phyloP scores from a whole-genome alignment of 2,113 vertebrate genomes.

The Ammodytes dubius region DNA sequence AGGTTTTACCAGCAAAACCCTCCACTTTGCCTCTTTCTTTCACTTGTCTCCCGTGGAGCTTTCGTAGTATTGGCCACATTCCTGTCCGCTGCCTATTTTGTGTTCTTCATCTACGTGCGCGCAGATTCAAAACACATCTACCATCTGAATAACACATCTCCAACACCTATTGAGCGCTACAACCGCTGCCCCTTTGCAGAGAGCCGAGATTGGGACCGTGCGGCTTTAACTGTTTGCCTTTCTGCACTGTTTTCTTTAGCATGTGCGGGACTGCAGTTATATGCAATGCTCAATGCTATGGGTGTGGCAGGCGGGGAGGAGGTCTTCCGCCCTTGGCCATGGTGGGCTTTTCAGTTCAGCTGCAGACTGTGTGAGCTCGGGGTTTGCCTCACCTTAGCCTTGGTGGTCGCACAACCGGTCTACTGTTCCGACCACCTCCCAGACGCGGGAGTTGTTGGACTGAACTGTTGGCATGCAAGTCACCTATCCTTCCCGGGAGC shows the following conservation, averaged over 20 bases:
- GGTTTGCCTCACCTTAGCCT: constrained; percentile 88
- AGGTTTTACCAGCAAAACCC: constrained; percentile 83
- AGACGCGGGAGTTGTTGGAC: constrained; percentile 86
- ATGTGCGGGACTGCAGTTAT: constrained; percentile 89
- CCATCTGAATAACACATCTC: constrained; percentile 87
- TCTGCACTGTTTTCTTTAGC: constrained; percentile 88
- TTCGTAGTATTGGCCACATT: constrained; percentile 88
- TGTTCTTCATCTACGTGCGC: constrained; percentile 87
- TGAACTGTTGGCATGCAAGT: constrained; percentile 84
- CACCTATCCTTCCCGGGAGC: constrained; percentile 85
- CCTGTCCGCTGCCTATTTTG: constrained; percentile 87
- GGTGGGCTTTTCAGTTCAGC: constrained; percentile 93
- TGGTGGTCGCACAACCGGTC: constrained; percentile 88
- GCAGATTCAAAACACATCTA: constrained; percentile 88
- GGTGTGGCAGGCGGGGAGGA: constrained; percentile 86
- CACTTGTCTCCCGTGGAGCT: constrained; percentile 88
- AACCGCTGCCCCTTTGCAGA: constrained; percentile 88
- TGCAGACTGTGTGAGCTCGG: constrained; percentile 90
- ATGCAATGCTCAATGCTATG: constrained; percentile 89
- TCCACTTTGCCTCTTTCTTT: constrained; percentile 86
- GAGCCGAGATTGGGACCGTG: constrained; percentile 87
- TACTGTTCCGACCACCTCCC: constrained; percentile 87
- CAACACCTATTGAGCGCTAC: constrained; percentile 83
- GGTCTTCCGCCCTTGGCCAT: constrained; percentile 90
- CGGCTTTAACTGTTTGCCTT: constrained; percentile 84